Evolutionary conservation across 2,797 vertebrate genomes (phyloP), one percentile per base, ranked within the genome.

Genomic region (Chelidonichthys spinosus): DNA sequence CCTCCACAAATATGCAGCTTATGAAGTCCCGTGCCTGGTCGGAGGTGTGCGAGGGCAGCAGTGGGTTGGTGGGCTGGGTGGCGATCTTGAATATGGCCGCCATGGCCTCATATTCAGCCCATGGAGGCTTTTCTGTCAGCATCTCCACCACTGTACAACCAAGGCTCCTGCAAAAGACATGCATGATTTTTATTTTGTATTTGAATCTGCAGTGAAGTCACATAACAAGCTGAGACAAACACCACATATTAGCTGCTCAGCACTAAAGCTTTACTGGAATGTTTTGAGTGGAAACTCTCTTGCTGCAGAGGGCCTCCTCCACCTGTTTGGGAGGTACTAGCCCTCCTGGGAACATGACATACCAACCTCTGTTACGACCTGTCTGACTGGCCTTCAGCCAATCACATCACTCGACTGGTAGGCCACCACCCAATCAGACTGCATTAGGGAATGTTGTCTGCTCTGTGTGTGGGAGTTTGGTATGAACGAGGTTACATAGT

Each of bases 21-120:
- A 98, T 92, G 76, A 99, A 99, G 95, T 99, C 97, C 80, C 96
- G 92, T 7, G 97, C 96, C 5, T 96, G 97, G 76, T 99, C 96
- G 0, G 98, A 98, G 88, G 95, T 95, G 91, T 96, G 93, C 1
- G 94, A 93, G 32, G 98, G 98, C 25, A 99, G 95, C 88, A 96
- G 92, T 18, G 98, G 98, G 85, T 98, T 98, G 68, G 98, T 99
- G 39, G 97, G 98, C 83, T 99, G 98, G 2, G 98, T 99, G 89
- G 98, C 97, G 2, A 99, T 99, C 93, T 99, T 99, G 93, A 99
- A 99, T 84, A 99, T 99, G 78, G 98, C 98, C 0, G 98, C 98
- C 98, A 99, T 99, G 84, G 98, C 98, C 89, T 99, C 98, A 52
- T 95, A 99, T 87, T 99, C 98, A 11, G 98, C 97, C 98, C 98